phyloP scores from a whole-genome alignment of 2,888 invertebrate species.

The Patella pellucida region DNA sequence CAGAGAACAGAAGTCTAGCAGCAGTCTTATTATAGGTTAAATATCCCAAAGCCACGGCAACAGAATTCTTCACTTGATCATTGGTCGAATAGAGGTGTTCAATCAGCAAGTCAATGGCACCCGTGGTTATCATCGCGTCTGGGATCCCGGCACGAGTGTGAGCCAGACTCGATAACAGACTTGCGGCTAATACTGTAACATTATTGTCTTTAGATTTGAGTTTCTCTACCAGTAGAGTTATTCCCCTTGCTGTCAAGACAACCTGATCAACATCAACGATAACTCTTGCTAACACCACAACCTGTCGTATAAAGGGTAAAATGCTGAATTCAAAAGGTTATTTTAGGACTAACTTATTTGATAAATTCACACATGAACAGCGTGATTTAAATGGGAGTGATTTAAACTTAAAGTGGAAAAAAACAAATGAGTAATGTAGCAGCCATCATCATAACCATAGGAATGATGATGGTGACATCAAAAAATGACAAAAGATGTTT shows the following conservation, averaged over 20 bases:
- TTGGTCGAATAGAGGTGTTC: constrained; percentile 59
- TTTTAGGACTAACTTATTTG: neutral
- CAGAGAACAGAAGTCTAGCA: constrained; percentile 62
- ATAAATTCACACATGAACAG: neutral
- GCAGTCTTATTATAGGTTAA: constrained; percentile 70
- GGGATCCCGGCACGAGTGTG: constrained; percentile 71
- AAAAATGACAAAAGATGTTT: too few species aligned
- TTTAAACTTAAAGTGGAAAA: too few species aligned
- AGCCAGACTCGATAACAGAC: constrained; percentile 68
- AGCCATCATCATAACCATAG: too few species aligned
- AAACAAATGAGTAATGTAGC: too few species aligned
- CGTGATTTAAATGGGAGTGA: too few species aligned
- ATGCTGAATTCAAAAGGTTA: neutral
- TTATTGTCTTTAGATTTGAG: constrained; percentile 63
- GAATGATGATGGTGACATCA: too few species aligned
- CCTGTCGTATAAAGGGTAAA: constrained; percentile 40
- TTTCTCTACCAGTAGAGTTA: constrained; percentile 63
- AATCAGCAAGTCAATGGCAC: constrained; percentile 65
- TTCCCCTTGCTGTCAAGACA: constrained; percentile 65
- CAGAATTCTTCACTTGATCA: constrained; percentile 61
- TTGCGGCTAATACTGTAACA: constrained; percentile 64
- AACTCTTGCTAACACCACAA: constrained; percentile 69
- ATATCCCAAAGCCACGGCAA: constrained; percentile 69
- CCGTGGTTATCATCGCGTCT: constrained; percentile 70
- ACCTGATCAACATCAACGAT: constrained; percentile 69